These are phyloP conservation scores for Pteropus alecto DNA, from an alignment of 2,113 vertebrate genomes.

Conservation along the genomic window DNA sequence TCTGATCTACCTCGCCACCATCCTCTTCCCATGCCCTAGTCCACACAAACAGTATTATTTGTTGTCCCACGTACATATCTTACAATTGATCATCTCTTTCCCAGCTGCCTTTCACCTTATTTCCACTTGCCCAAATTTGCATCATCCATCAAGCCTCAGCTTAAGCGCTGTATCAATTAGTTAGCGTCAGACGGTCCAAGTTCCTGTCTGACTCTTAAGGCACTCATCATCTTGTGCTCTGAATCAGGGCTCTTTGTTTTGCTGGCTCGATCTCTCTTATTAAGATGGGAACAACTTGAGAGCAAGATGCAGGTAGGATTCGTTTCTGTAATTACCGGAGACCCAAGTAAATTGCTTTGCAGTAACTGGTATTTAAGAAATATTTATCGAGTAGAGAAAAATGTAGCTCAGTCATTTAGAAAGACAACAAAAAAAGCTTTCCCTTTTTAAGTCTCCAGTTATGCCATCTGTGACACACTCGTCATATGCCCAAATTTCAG, in stretches of 20 bases:
- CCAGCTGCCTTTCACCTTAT: not conserved
- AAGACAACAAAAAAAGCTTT: not conserved
- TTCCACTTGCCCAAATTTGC: conserved; percentile 18
- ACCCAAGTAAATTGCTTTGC: not conserved
- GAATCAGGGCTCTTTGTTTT: conserved; percentile 35
- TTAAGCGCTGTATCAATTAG: conserved; percentile 7
- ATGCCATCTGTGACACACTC: not conserved
- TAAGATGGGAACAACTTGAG: not conserved
- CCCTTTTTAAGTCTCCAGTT: conserved; percentile 15
- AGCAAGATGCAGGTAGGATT: conserved; percentile 14
- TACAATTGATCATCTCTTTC: conserved; percentile 45
- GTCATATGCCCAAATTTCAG: not conserved
- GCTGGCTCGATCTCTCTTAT: not conserved
- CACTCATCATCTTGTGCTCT: conserved; percentile 2
- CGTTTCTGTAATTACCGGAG: conserved; percentile 23
- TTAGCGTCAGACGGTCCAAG: conserved; percentile 25
- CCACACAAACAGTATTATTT: conserved; percentile 23
- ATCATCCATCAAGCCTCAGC: not conserved
- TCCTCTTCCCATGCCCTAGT: not conserved
- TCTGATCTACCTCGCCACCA: not conserved
- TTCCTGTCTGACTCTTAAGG: conserved; percentile 16
- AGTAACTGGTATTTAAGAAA: conserved; percentile 21
- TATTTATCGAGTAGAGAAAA: conserved; percentile 29
- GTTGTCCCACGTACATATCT: not conserved
- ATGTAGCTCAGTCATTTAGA: not conserved